phyloP scores from a whole-genome alignment of 2,888 invertebrate genomes.

The Athripsodes cinereus region DNA sequence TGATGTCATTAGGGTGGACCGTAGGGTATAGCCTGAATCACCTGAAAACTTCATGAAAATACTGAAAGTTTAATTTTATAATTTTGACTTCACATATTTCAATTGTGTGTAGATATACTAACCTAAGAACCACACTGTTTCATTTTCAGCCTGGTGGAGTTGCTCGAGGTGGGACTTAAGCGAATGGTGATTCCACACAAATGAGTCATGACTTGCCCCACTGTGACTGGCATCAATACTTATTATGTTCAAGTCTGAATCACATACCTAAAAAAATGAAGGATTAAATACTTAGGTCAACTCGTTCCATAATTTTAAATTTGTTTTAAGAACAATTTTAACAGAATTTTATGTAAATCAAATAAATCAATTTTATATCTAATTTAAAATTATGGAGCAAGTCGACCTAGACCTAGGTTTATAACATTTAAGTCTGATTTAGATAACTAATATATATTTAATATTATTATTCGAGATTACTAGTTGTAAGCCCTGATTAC shows the following conservation, averaged over 20 bases:
- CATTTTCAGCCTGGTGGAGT: no score
- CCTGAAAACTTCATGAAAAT: not conserved
- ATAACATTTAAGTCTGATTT: not conserved
- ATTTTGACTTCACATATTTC: no score
- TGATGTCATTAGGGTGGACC: not conserved
- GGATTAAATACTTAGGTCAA: not conserved
- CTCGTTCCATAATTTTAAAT: not conserved
- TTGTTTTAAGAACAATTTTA: not conserved
- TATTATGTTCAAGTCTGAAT: not conserved
- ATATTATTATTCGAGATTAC: no score
- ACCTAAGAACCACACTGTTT: not conserved
- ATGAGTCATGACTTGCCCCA: not conserved
- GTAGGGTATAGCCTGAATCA: not conserved
- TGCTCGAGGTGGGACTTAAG: no score
- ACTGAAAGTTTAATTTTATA: not conserved
- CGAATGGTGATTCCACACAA: no score
- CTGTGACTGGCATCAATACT: not conserved
- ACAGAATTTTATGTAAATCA: not conserved
- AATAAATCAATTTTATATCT: not conserved
- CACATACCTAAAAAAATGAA: no score
- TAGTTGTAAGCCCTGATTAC: not conserved
- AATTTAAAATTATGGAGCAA: no score
- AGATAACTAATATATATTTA: no score
- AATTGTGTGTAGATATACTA: no score
- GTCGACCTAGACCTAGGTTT: not conserved